phyloP scores from a whole-genome alignment of 2,888 invertebrate species.

The Tricholauxania praeusta region DNA sequence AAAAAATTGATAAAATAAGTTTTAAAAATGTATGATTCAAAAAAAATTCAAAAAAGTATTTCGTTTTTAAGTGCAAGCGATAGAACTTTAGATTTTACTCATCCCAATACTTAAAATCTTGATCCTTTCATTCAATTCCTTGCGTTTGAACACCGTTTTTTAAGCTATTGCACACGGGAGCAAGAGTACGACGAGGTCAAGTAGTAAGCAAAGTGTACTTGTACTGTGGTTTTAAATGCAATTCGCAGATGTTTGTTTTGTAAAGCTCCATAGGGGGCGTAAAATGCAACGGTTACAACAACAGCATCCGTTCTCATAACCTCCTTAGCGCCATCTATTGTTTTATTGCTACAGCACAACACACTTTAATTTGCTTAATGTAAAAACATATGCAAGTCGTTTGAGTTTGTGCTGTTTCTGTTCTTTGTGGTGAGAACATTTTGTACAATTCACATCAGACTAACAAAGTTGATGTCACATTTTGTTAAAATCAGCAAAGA shows the following conservation, averaged over 20 bases:
- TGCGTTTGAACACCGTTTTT: no score
- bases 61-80: no score
- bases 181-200: neutral
- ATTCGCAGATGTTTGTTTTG: neutral
- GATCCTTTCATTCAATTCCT: no score
- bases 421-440: slow-evolving; percentile 2
- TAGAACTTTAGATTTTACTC: no score
- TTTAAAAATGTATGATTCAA: no score
- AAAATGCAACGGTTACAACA: neutral
- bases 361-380: slow-evolving; percentile 2
- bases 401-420: neutral
- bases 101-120: no score
- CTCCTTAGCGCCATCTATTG: neutral
- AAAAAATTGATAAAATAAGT: no score
- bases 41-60: no score
- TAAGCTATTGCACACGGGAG: neutral
- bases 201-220: neutral
- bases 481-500: no score
- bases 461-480: neutral
- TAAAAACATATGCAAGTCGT: slow-evolving; percentile 3
- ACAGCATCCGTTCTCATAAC: neutral
- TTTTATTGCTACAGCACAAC: neutral
- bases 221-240: neutral
- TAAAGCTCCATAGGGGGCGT: no score
- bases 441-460: neutral